Percentiles rank a stretch among this genome's conserved stretches.
Evolutionary conservation across 2,113 vertebrate species (phyloP).

Genomic region (Cettia cetti): DNA sequence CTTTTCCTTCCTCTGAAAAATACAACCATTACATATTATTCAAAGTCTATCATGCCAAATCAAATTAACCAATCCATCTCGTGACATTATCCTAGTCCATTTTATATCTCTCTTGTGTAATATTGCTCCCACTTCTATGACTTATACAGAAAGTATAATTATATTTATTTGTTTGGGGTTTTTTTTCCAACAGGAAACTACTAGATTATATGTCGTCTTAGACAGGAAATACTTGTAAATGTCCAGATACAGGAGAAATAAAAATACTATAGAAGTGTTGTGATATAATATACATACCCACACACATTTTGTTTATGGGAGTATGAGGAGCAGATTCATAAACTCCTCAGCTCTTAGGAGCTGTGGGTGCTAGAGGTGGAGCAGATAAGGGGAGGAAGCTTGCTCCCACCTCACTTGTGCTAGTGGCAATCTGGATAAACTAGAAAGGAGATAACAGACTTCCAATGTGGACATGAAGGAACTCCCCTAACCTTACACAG

Average conservation of each 20-base stretch:
- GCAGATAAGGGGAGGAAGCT: not conserved
- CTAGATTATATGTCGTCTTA: not conserved
- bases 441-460: not conserved
- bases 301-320: not conserved
- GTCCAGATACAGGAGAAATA: not conserved
- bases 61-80: not conserved
- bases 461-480: not conserved
- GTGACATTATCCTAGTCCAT: not conserved
- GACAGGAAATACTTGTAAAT: not conserved
- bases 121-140: not conserved
- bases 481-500: not conserved
- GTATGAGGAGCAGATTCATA: not conserved
- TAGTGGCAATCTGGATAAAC: not conserved
- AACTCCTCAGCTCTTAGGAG: not conserved
- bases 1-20: not conserved
- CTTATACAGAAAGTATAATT: not conserved
- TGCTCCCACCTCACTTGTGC: not conserved
- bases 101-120: not conserved
- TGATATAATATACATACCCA: not conserved
- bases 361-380: not conserved
- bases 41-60: not conserved
- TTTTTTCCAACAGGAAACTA: not conserved
- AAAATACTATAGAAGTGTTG: not conserved
- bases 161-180: not conserved
- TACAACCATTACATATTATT: not conserved